Base-by-base conservation (phyloP, 2,888 invertebrate species). In the Teinopalpus imperialis region DNA sequence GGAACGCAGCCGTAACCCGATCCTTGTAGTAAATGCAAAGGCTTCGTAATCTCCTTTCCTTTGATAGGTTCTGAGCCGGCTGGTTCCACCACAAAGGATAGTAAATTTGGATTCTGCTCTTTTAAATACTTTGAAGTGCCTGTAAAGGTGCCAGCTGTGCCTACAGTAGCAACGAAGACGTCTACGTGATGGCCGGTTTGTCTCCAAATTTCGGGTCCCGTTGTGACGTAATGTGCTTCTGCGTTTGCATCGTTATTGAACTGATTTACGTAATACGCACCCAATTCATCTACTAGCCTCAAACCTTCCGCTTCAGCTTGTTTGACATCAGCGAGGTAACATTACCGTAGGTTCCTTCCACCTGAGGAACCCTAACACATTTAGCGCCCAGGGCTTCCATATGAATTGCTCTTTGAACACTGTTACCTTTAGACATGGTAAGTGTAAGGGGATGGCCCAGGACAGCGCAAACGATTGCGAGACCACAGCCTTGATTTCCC, bases 351-450 rank as follows among this genome's bases (percentile, higher is more conserved):
- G 74, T 69, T 4, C 87, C 87, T 55, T 87, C 85, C 0, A 85
- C 81, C 71, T 88, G 87, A 1, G 85, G 80, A 7, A 88, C 75
- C 52, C 78, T 59, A 4, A 85, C 27, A 52, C 87, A 87, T 31
- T 69, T 81, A 1, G 87, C 85, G 0, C 87, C 87, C 2, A 87
- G 70, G 1, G 87, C 87, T 59, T 86, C 85, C 83, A 88, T 87
- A 41, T 87, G 87, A 41, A 86, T 65, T 0, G 87, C 87, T 51
- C 87, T 59, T 43, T 88, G 86, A 0, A 59, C 74, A 51, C 87
- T 88, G 60, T 88, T 88, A 2, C 87, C 87, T 46, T 74, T 71
- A 0, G 87, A 88, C 87, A 87, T 86, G 9, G 81, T 69, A 10
- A 85, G 62, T 0, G 85, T 87, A 1, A 86, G 67, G 1, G 86